Conservation (phyloP, 2,888 invertebrate genomes). For the Oscheius sp. region DNA sequence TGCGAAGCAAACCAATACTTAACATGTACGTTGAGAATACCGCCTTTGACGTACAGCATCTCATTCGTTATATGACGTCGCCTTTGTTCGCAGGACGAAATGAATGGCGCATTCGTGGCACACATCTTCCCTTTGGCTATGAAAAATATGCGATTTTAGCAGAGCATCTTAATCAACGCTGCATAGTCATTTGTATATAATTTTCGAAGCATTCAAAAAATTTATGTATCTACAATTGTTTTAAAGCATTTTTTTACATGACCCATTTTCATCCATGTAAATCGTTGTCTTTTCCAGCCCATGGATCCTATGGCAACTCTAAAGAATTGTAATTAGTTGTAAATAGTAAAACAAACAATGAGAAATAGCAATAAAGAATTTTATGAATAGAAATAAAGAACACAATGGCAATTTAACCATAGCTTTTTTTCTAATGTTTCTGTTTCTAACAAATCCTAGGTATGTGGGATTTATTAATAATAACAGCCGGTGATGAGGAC, state of each 20-base stretch:
- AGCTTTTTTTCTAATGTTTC: too few species aligned
- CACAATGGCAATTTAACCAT: too few species aligned
- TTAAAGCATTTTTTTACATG: too few species aligned
- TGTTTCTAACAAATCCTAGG: background rate
- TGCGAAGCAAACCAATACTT: slow-evolving; percentile 35
- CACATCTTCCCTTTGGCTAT: slow-evolving; percentile 39
- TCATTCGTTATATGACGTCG: slow-evolving; percentile 40
- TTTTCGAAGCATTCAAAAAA: background rate
- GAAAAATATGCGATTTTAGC: slow-evolving; percentile 41
- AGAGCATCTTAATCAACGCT: slow-evolving; percentile 32
- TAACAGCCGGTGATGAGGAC: slow-evolving; percentile 42
- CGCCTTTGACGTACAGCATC: slow-evolving; percentile 32
- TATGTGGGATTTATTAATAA: slow-evolving; percentile 48
- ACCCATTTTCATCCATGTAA: background rate
- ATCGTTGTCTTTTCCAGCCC: background rate
- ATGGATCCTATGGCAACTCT: too few species aligned
- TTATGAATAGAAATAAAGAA: too few species aligned
- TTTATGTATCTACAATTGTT: too few species aligned
- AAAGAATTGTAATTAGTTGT: background rate
- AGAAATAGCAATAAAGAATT: too few species aligned
- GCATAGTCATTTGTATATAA: slow-evolving; percentile 41
- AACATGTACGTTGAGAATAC: slow-evolving; percentile 43
- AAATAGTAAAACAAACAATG: too few species aligned
- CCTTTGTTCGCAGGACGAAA: slow-evolving; percentile 36
- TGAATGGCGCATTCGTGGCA: slow-evolving; percentile 41